A percentile compares a stretch with the other conserved stretches of the same genome.
Evolutionary conservation across 2,888 invertebrate species (phyloP).

Genomic region (Chirona hameri): DNA sequence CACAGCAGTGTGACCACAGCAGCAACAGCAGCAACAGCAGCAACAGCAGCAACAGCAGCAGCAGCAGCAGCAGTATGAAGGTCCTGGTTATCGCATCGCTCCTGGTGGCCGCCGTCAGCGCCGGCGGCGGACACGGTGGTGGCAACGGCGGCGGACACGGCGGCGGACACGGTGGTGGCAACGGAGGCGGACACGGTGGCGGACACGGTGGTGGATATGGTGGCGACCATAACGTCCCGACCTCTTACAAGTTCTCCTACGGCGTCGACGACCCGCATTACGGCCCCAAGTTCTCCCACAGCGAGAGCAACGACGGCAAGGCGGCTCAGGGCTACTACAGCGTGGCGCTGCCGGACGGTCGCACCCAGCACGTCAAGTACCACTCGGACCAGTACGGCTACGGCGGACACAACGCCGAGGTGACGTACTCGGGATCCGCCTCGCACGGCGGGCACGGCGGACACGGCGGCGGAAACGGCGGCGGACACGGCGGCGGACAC

Average conservation of each 20-base stretch:
- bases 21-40: no score
- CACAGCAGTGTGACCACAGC: no score
- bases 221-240: not conserved
- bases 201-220: not conserved
- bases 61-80: conserved; percentile 33
- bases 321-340: conserved; percentile 36
- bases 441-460: not conserved
- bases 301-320: conserved; percentile 36
- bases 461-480: no score
- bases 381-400: not conserved
- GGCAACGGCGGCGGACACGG: not conserved
- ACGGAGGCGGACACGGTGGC: not conserved
- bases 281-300: conserved; percentile 30
- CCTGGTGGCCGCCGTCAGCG: no score
- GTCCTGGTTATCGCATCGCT: no score
- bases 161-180: no score
- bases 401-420: conserved; percentile 8
- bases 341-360: conserved; percentile 38
- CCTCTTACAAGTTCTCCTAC: conserved; percentile 33
- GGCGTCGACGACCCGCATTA: conserved; percentile 33
- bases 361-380: conserved; percentile 36
- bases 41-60: no score
- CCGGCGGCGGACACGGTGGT: not conserved
- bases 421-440: not conserved
- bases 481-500: no score